These are phyloP conservation scores for Phenganax subtilis DNA, from an alignment of 92 coral and sea anemone species.

Conservation along the genomic window DNA sequence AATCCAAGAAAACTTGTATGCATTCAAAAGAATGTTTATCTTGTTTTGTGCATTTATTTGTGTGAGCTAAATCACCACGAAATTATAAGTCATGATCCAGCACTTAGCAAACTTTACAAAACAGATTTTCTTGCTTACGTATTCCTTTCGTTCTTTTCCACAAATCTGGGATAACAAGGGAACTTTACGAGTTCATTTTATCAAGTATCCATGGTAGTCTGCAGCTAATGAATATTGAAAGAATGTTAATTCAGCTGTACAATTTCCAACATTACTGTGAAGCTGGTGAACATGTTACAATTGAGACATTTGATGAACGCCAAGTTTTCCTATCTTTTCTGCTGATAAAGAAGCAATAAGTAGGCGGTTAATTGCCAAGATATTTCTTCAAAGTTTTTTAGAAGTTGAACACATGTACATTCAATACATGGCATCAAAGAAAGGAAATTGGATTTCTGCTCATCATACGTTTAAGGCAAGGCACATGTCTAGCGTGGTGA, in stretches of 20 bases:
- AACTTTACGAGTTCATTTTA: slow-evolving; percentile 33
- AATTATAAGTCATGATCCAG: slow-evolving; percentile 20
- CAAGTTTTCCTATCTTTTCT: slow-evolving; percentile 27
- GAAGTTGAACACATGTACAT: slow-evolving; percentile 41
- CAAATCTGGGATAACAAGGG: slow-evolving; percentile 41
- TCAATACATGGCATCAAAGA: slow-evolving; percentile 42
- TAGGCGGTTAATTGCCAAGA: slow-evolving; percentile 40
- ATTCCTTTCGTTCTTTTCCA: slow-evolving; percentile 15
- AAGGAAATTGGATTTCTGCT: slow-evolving; percentile 46
- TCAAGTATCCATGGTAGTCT: slow-evolving; percentile 31
- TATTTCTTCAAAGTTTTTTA: slow-evolving; percentile 39
- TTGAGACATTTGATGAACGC: neutral
- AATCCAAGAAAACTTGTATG: slow-evolving; percentile 15
- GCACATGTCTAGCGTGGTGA: neutral
- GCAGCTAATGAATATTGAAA: slow-evolving; percentile 27
- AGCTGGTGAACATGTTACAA: neutral
- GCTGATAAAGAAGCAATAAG: slow-evolving; percentile 39
- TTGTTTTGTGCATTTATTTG: slow-evolving; percentile 32
- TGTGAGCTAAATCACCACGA: slow-evolving; percentile 20
- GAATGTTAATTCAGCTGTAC: slow-evolving; percentile 25
- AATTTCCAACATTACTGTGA: slow-evolving; percentile 6
- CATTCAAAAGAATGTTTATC: slow-evolving; percentile 22
- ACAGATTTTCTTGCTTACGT: neutral
- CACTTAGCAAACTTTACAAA: neutral
- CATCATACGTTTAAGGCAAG: slow-evolving; percentile 50